Conservation (phyloP, 2,797 vertebrate species). For the Crax fasciolata region DNA sequence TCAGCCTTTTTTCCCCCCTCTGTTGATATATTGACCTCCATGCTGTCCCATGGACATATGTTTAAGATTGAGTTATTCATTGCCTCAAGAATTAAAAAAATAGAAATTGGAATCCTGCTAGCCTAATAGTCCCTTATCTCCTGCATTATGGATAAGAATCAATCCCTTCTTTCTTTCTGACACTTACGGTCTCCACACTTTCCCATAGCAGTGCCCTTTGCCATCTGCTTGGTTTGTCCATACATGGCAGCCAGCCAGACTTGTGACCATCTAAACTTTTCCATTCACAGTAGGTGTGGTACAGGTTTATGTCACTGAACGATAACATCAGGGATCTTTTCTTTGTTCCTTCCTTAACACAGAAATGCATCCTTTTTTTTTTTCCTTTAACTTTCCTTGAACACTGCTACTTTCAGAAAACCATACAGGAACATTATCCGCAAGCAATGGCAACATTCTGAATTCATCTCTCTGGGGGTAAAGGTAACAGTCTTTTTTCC, state of each 20-base stretch:
- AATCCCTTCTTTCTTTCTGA: background rate
- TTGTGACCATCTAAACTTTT: background rate
- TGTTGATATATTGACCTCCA: background rate
- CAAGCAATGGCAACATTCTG: background rate
- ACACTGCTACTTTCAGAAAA: background rate
- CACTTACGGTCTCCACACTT: fast-evolving
- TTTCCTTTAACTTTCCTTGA: background rate
- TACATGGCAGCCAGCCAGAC: fast-evolving
- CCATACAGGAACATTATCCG: background rate
- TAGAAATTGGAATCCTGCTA: background rate
- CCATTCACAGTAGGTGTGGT: background rate
- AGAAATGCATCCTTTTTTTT: background rate
- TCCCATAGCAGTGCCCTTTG: background rate
- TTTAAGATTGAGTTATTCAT: background rate
- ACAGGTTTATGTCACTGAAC: background rate
- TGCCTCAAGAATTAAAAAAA: background rate
- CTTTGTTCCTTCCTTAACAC: background rate
- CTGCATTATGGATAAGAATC: background rate
- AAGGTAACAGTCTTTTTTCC: background rate
- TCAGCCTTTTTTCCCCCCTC: background rate
- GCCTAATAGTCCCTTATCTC: background rate
- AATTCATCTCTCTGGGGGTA: background rate
- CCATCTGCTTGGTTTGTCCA: background rate
- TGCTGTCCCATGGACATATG: background rate
- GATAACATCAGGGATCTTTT: background rate